Conservation (phyloP, 2,888 invertebrate species). For the Amiota communis region DNA sequence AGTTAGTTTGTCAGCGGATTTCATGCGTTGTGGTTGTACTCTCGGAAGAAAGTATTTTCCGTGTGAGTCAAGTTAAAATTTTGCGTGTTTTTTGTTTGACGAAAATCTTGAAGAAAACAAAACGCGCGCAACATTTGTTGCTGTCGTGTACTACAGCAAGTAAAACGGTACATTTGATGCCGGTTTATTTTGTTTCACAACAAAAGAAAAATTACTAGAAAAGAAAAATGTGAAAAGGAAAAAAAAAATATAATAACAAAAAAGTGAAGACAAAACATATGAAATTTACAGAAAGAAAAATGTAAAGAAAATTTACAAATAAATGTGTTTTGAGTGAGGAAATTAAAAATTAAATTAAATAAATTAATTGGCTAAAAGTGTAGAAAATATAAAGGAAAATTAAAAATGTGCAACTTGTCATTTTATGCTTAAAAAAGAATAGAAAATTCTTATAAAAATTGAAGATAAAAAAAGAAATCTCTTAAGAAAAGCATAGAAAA, state of each 20-base stretch:
- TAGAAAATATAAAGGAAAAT: slow-evolving; percentile 4
- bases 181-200: not conserved
- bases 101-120: slow-evolving; percentile 34
- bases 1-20: not conserved
- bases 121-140: slow-evolving; percentile 18
- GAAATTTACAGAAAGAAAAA: slow-evolving; percentile 31
- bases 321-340: slow-evolving; percentile 27
- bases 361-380: slow-evolving; percentile 33
- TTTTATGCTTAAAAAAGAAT: slow-evolving; percentile 25
- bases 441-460: slow-evolving; percentile 31
- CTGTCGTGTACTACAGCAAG: not conserved
- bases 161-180: slow-evolving; percentile 3
- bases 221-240: slow-evolving; percentile 28
- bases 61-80: no score
- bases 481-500: slow-evolving; percentile 28
- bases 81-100: not conserved
- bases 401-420: not conserved
- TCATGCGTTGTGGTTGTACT: not conserved
- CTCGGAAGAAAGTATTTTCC: no score
- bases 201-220: slow-evolving; percentile 35
- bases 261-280: no score
- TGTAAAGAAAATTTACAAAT: slow-evolving; percentile 27
- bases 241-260: no score
- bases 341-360: slow-evolving; percentile 32
- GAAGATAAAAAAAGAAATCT: not conserved